Percentiles rank a stretch among this genome's conserved stretches.
These are phyloP conservation scores for Congeria kusceri DNA, from an alignment of 2,888 invertebrate species.

Conservation along the genomic window DNA sequence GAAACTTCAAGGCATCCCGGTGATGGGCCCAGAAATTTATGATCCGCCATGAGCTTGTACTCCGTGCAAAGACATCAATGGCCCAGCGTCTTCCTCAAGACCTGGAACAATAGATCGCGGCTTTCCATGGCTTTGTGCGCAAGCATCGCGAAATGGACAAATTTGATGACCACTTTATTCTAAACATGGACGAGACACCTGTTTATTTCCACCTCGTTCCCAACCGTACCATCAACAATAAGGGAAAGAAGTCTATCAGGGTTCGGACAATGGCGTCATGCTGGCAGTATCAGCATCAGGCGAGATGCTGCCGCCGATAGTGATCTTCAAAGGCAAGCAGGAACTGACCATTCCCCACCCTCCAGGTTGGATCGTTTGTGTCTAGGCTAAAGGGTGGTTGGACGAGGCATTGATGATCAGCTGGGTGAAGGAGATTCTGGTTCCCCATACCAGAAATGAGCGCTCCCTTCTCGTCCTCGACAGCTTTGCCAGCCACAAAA, in stretches of 20 bases:
- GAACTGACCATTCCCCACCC: constrained; percentile 14
- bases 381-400: constrained; percentile 42
- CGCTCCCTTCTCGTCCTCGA: constrained; percentile 36
- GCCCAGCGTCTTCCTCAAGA: too few species aligned
- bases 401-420: constrained; percentile 22
- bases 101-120: too few species aligned
- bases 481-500: constrained; percentile 31
- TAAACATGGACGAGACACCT: constrained; percentile 51
- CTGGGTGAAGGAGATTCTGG: constrained; percentile 30
- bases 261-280: constrained; percentile 31
- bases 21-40: too few species aligned
- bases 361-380: constrained; percentile 18
- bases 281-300: constrained; percentile 20
- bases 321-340: constrained; percentile 44
- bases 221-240: constrained; percentile 11
- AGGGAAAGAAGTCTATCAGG: constrained; percentile 24
- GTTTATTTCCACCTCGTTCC: constrained; percentile 42
- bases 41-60: too few species aligned
- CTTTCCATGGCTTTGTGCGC: constrained; percentile 30
- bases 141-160: constrained; percentile 31
- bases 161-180: constrained; percentile 42
- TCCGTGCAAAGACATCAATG: too few species aligned
- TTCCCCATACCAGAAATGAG: constrained; percentile 13
- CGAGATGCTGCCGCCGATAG: constrained; percentile 24
- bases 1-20: too few species aligned